These are phyloP conservation scores for Dasypus novemcinctus DNA, from an alignment of 2,113 vertebrate species.

Conservation along the genomic window DNA sequence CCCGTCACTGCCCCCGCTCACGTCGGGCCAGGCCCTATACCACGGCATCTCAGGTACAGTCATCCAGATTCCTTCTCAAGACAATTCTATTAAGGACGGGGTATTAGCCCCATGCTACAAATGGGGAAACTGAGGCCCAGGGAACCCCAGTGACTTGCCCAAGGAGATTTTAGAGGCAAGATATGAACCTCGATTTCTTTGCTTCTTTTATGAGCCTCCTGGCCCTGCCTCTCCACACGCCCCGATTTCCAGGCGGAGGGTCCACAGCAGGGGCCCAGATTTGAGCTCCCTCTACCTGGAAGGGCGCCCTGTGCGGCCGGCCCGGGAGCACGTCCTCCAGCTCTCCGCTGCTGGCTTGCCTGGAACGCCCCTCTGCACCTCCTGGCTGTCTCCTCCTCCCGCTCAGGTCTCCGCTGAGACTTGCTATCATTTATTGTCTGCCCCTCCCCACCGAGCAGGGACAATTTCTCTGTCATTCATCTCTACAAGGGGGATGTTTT, in stretches of 20 bases:
- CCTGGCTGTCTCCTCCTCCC: background rate
- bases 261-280: accelerated
- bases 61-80: background rate
- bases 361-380: background rate
- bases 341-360: background rate
- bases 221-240: accelerated
- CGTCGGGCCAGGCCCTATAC: background rate
- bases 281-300: accelerated
- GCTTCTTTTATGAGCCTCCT: background rate
- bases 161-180: background rate
- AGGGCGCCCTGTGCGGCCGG: accelerated
- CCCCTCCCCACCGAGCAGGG: background rate
- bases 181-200: background rate
- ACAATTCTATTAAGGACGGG: background rate
- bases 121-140: background rate
- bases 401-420: background rate
- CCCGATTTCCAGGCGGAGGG: background rate
- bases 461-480: no score
- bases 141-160: background rate
- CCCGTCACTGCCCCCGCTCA: accelerated
- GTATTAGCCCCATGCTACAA: accelerated
- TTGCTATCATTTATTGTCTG: accelerated
- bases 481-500: accelerated
- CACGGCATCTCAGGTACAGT: accelerated
- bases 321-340: accelerated